Conservation (phyloP, 37 sponge, comb jelly and placozoan genomes). For the Ianthella basta region DNA sequence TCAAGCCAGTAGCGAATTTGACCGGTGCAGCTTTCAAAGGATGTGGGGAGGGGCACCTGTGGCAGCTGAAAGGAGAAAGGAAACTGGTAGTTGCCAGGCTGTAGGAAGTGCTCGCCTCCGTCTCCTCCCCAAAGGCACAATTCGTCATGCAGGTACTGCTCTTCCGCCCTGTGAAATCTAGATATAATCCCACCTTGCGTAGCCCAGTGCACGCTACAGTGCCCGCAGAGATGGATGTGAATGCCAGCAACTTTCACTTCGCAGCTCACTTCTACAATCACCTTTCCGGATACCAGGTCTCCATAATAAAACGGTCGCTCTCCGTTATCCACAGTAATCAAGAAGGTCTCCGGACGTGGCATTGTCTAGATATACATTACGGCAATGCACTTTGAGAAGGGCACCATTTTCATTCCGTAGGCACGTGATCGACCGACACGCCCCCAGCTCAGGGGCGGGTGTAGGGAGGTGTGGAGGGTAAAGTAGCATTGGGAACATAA, state of each 20-base stretch:
- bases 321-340: not conserved
- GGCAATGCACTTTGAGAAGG: no score
- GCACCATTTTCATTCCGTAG: no score
- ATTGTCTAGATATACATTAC: no score
- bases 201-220: slow-evolving; percentile 65
- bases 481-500: no score
- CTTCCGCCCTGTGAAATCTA: not conserved
- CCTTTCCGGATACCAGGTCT: slow-evolving; percentile 34
- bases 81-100: slow-evolving; percentile 47
- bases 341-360: not conserved
- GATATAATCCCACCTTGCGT: not conserved
- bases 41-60: slow-evolving; percentile 12
- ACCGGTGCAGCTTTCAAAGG: slow-evolving; percentile 41
- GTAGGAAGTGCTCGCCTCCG: slow-evolving; percentile 19
- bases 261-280: slow-evolving; percentile 25
- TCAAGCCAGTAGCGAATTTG: slow-evolving; percentile 55
- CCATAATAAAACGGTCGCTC: slow-evolving; percentile 32
- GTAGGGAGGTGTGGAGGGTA: no score
- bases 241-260: slow-evolving; percentile 39
- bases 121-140: slow-evolving; percentile 13
- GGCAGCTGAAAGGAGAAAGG: slow-evolving; percentile 52
- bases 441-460: no score
- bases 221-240: slow-evolving; percentile 36
- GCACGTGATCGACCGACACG: no score
- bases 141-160: not conserved